Conservation (phyloP, 2,888 invertebrate species). For the Caenorhabditis sulstoni region DNA sequence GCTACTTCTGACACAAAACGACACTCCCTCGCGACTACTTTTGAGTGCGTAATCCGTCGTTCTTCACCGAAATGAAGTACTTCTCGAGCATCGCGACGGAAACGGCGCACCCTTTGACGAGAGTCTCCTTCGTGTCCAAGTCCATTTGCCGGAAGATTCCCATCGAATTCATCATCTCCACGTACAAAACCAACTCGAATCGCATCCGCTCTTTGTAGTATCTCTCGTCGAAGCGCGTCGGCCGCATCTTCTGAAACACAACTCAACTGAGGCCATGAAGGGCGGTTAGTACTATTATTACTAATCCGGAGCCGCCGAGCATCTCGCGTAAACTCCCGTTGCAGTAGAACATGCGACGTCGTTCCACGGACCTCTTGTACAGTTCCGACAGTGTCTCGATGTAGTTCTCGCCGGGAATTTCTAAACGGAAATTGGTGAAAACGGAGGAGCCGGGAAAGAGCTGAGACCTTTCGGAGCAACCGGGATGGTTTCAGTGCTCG, state of each 20-base stretch:
- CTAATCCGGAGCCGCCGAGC: conserved; percentile 69
- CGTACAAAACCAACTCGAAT: conserved; percentile 52
- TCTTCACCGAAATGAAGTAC: conserved; percentile 70
- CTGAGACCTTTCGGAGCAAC: conserved; percentile 33
- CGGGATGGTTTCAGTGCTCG: conserved; percentile 31
- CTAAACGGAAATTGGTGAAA: conserved; percentile 13
- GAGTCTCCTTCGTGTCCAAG: conserved; percentile 50
- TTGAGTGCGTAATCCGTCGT: conserved; percentile 63
- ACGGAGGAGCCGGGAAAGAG: too few relatives aligned
- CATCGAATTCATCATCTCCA: conserved; percentile 58
- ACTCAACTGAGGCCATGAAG: conserved; percentile 14
- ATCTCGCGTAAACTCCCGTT: conserved; percentile 69
- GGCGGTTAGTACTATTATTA: conserved; percentile 45
- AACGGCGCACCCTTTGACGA: conserved; percentile 68
- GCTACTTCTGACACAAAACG: neutral
- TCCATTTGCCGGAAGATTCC: conserved; percentile 43
- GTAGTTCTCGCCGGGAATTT: conserved; percentile 52
- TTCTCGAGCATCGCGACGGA: conserved; percentile 72
- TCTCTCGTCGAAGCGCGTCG: conserved; percentile 60
- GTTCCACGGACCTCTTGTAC: conserved; percentile 64
- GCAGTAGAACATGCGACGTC: conserved; percentile 73
- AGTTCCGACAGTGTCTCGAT: conserved; percentile 54
- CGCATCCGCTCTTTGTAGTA: conserved; percentile 64
- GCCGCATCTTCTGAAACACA: conserved; percentile 54
- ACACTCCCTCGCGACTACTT: conserved; percentile 28